Percentiles rank a stretch among this genome's conserved stretches.
Conservation (phyloP, 2,113 vertebrate species). For the Hylia prasina region DNA sequence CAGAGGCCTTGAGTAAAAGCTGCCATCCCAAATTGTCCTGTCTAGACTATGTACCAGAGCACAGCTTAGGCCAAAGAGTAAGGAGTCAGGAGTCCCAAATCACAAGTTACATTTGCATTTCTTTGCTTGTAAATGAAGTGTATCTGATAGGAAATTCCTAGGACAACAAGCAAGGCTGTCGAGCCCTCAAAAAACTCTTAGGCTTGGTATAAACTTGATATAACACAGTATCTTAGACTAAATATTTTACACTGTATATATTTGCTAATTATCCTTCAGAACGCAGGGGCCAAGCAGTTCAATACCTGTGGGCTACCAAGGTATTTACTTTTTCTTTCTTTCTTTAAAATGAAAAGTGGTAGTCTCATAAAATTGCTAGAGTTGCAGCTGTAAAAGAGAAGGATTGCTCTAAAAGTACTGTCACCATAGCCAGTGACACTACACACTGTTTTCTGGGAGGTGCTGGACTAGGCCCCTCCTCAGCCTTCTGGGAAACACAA, state of each 20-base stretch:
- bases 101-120: background rate
- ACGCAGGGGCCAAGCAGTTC: background rate
- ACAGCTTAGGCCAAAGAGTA: background rate
- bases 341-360: background rate
- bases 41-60: background rate
- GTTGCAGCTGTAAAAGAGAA: background rate
- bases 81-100: background rate
- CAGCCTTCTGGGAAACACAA: background rate
- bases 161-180: background rate
- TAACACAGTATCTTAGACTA: background rate
- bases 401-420: background rate
- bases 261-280: background rate
- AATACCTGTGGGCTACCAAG: background rate
- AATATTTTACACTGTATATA: background rate
- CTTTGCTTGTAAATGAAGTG: background rate
- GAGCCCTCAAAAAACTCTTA: background rate
- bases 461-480: background rate
- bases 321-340: background rate
- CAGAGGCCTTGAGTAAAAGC: background rate
- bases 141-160: background rate
- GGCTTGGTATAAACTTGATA: background rate
- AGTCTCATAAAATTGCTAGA: background rate
- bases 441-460: background rate
- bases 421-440: background rate
- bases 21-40: background rate